Percentiles rank a stretch among this genome's conserved stretches.
phyloP scores from a whole-genome alignment of 2,888 invertebrate species.

The Apamea sordens region DNA sequence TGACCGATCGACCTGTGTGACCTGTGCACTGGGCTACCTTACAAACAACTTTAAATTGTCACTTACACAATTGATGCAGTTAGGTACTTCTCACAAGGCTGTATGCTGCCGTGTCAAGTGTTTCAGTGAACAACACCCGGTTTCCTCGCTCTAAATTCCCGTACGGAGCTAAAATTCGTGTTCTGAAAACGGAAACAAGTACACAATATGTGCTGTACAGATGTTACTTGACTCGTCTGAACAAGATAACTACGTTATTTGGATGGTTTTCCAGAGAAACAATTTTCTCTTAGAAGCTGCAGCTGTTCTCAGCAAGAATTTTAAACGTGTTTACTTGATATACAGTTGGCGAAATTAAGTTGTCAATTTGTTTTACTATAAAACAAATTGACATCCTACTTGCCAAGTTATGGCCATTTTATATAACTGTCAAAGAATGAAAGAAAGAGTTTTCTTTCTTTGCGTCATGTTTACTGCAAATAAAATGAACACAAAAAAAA shows the following conservation, averaged over 20 bases:
- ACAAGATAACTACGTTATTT: not conserved
- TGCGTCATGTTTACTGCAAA: no score
- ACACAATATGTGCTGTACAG: not conserved
- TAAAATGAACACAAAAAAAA: no score
- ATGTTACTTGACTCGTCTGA: not conserved
- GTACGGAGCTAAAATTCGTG: not conserved
- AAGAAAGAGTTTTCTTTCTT: no score
- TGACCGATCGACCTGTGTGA: no score
- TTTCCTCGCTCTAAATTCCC: not conserved
- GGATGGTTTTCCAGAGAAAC: not conserved
- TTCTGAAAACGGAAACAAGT: not conserved
- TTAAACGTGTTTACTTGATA: not conserved
- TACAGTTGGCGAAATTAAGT: not conserved
- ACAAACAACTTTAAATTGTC: not conserved
- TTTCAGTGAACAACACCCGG: not conserved
- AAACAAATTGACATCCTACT: not conserved
- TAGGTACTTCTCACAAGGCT: slow-evolving; percentile 6
- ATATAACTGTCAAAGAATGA: no score
- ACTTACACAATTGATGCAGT: not conserved
- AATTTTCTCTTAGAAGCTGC: not conserved
- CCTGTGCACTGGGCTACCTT: no score
- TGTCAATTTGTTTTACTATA: no score
- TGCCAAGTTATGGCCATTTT: no score
- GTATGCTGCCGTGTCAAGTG: not conserved
- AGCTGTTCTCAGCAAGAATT: not conserved